These are phyloP conservation scores for Ctenomys sociabilis DNA, from an alignment of 2,113 vertebrate species.

Conservation along the genomic window DNA sequence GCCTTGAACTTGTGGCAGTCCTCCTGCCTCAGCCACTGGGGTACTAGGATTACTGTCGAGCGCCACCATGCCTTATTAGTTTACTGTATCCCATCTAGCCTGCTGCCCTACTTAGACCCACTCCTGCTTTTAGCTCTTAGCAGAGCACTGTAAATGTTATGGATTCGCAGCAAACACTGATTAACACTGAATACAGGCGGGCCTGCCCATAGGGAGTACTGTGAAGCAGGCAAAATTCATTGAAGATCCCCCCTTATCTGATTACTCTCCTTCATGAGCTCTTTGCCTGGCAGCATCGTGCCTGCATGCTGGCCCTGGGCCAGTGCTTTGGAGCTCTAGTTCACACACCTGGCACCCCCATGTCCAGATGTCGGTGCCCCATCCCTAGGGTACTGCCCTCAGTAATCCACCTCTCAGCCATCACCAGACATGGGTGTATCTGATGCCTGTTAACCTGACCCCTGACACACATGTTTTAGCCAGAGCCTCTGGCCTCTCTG, in stretches of 20 bases:
- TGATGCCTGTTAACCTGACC: not conserved
- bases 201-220: not conserved
- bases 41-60: not conserved
- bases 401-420: not conserved
- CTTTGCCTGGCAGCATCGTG: not conserved
- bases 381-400: not conserved
- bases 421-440: not conserved
- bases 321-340: not conserved
- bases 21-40: not conserved
- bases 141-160: not conserved
- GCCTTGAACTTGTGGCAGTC: not conserved
- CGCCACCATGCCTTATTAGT: not conserved
- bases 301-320: not conserved
- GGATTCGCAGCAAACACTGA: not conserved
- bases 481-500: not conserved
- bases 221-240: not conserved
- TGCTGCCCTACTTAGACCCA: too few relatives aligned
- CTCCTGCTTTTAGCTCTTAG: not conserved
- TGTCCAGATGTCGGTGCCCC: not conserved
- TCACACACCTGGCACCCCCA: too few relatives aligned
- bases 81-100: not conserved
- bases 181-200: not conserved
- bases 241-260: not conserved
- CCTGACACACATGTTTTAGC: not conserved
- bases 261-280: not conserved